A percentile compares a stretch with the other conserved stretches of the same genome.
Evolutionary conservation across 2,797 vertebrate genomes (phyloP).

Genomic region (Poecilia picta): DNA sequence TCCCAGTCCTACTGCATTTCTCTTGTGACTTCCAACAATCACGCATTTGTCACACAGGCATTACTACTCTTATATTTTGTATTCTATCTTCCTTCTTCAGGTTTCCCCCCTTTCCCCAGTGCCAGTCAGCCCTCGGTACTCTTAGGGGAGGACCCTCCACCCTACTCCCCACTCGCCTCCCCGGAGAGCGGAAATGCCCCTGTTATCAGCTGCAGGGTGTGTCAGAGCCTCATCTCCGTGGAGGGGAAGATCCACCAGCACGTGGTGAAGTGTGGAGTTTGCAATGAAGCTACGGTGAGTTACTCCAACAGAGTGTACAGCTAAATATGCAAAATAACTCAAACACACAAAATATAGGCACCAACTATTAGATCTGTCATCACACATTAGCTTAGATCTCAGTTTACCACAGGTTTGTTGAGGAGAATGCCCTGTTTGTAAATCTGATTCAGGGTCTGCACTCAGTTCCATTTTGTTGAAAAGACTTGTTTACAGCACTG

Average conservation of each 20-base stretch:
- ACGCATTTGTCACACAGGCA: slow-evolving; percentile 13
- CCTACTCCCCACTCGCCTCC: slow-evolving; percentile 90
- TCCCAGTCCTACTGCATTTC: slow-evolving; percentile 27
- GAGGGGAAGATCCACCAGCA: slow-evolving; percentile 88
- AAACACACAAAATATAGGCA: not conserved
- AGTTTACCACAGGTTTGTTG: not conserved
- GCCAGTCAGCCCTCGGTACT: slow-evolving; percentile 86
- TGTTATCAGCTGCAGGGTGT: slow-evolving; percentile 92
- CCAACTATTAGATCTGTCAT: not conserved
- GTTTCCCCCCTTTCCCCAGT: slow-evolving; percentile 85
- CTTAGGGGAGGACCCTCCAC: slow-evolving; percentile 89
- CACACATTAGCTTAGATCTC: not conserved
- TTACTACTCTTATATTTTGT: not conserved
- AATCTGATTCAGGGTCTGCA: not conserved
- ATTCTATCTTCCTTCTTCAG: slow-evolving; percentile 55
- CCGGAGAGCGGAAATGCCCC: slow-evolving; percentile 91
- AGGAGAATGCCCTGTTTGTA: not conserved
- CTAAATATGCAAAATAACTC: not conserved
- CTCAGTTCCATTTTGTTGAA: not conserved
- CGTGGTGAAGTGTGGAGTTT: slow-evolving; percentile 93
- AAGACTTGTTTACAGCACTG: not conserved
- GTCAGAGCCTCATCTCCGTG: slow-evolving; percentile 92
- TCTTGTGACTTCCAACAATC: slow-evolving; percentile 43
- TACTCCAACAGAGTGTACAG: not conserved
- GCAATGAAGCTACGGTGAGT: slow-evolving; percentile 93